Conservation (phyloP, 2,113 vertebrate genomes). For the Poecilia latipinna region DNA sequence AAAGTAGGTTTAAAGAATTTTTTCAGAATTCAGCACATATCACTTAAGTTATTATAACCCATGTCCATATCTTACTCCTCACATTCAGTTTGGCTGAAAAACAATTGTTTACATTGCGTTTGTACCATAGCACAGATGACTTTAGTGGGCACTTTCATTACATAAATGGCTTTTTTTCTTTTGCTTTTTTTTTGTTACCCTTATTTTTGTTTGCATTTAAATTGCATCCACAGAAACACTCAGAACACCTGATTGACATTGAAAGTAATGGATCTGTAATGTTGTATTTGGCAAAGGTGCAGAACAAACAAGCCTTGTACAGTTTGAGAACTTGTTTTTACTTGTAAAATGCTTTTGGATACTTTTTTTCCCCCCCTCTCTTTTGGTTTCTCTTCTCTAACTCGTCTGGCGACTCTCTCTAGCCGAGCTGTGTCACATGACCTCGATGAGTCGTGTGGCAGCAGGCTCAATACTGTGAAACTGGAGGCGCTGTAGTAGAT, state of each 20-base stretch:
- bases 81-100: constrained; percentile 69
- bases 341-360: constrained; percentile 76
- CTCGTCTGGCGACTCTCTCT: constrained; percentile 70
- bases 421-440: constrained; percentile 67
- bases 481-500: constrained; percentile 83
- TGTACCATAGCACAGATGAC: constrained; percentile 54
- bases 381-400: constrained; percentile 28
- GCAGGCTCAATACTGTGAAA: constrained; percentile 83
- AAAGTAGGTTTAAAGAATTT: constrained; percentile 45
- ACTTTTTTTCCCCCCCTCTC: constrained; percentile 38
- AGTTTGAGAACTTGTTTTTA: constrained; percentile 78
- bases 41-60: constrained; percentile 69
- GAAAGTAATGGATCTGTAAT: constrained; percentile 63
- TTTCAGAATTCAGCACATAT: constrained; percentile 68
- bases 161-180: constrained; percentile 14
- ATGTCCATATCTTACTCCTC: constrained; percentile 55
- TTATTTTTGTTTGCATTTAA: constrained; percentile 57
- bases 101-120: constrained; percentile 78
- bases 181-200: constrained; percentile 18
- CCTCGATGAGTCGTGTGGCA: constrained; percentile 55
- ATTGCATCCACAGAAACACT: constrained; percentile 62
- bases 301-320: constrained; percentile 78
- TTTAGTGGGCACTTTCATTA: constrained; percentile 69
- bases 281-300: constrained; percentile 69
- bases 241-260: constrained; percentile 59